Conservation (phyloP, 2,888 invertebrate species). For the Exocentrus adspersus region DNA sequence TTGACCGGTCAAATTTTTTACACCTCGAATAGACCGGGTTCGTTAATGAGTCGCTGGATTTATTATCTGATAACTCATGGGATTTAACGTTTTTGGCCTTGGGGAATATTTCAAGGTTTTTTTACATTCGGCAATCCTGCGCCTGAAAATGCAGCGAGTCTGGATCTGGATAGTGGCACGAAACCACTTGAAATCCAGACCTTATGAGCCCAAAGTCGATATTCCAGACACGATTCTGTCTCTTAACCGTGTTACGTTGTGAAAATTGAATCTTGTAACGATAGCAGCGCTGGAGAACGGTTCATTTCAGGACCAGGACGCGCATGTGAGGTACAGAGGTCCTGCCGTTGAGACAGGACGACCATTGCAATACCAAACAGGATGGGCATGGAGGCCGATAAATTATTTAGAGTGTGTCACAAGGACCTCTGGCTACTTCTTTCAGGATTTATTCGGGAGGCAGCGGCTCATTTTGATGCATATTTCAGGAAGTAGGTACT, state of each 20-base stretch:
- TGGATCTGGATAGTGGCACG: conserved; percentile 28
- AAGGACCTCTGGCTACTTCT: conserved; percentile 14
- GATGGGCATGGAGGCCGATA: conserved; percentile 43
- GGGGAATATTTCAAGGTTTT: too few relatives aligned
- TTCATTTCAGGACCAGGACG: conserved; percentile 52
- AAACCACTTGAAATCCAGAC: conserved; percentile 54
- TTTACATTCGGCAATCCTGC: too few relatives aligned
- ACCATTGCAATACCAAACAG: conserved; percentile 55
- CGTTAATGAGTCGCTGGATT: not conserved
- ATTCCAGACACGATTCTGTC: conserved; percentile 61
- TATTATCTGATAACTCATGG: not conserved
- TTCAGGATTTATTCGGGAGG: too few relatives aligned
- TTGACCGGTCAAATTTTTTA: not conserved
- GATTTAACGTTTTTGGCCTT: too few relatives aligned
- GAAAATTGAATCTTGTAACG: conserved; percentile 62
- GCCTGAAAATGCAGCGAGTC: too few relatives aligned
- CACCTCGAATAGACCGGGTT: not conserved
- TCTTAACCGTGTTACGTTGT: conserved; percentile 62
- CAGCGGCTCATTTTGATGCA: conserved; percentile 18
- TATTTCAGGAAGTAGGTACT: too few relatives aligned
- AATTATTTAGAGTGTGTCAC: conserved; percentile 46
- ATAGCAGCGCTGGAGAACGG: conserved; percentile 55
- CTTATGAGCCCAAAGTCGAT: conserved; percentile 60
- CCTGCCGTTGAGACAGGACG: conserved; percentile 44
- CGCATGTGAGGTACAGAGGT: conserved; percentile 40